These are phyloP conservation scores for Tetrax tetrax DNA, from an alignment of 2,113 vertebrate species.

Conservation along the genomic window DNA sequence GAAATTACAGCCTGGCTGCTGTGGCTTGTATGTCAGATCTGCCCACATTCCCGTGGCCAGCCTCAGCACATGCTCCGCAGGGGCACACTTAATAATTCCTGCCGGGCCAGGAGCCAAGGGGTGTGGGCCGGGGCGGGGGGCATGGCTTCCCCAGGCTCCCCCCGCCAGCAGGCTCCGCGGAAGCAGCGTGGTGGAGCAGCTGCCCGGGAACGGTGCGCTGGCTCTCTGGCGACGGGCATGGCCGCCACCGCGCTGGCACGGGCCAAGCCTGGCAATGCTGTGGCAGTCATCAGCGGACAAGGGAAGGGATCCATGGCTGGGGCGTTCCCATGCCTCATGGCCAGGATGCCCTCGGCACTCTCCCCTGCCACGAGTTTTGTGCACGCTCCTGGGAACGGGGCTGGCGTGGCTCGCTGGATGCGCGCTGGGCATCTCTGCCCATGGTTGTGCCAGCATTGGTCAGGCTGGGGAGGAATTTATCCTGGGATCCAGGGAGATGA, in stretches of 20 bases:
- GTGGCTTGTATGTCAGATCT: constrained; percentile 74
- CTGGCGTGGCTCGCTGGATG: not conserved
- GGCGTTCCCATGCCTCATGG: not conserved
- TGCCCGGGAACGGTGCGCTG: not conserved
- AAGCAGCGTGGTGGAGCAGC: not conserved
- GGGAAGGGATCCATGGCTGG: not conserved
- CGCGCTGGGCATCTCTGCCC: not conserved
- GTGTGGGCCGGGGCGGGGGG: not conserved
- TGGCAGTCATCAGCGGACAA: fast-evolving
- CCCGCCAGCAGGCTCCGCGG: fast-evolving
- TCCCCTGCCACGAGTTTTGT: not conserved
- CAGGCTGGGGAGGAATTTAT: not conserved
- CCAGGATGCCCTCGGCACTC: not conserved
- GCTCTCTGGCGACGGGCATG: fast-evolving
- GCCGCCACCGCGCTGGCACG: fast-evolving
- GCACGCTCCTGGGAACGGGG: not conserved
- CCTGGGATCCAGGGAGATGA: not conserved
- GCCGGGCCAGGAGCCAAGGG: constrained; percentile 27
- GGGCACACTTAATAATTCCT: constrained; percentile 73
- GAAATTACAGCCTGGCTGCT: constrained; percentile 75
- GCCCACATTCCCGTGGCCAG: constrained; percentile 74
- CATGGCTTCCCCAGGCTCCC: constrained; percentile 1
- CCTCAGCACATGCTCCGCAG: constrained; percentile 72
- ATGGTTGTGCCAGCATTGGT: not conserved
- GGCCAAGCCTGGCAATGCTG: not conserved